A percentile compares a stretch with the other conserved stretches of the same genome.
Conservation (phyloP, 2,888 invertebrate genomes). For the Epinotia bilunana region DNA sequence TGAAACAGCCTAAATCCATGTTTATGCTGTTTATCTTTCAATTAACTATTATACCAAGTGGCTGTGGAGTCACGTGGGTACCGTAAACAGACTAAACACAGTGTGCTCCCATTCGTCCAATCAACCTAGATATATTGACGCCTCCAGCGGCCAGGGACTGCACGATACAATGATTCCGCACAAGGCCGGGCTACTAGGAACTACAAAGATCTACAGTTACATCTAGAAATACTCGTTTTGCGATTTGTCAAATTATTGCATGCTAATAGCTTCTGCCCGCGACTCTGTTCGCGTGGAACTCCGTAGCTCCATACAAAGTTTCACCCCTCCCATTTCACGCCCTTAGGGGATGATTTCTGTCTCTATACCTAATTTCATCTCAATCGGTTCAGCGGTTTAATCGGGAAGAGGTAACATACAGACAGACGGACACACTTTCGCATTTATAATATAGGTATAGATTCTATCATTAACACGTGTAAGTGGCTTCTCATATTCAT, state of each 20-base stretch:
- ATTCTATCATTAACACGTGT: background rate
- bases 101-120: slow-evolving; percentile 73
- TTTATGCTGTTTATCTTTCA: background rate
- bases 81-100: slow-evolving; percentile 50
- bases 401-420: too few species aligned
- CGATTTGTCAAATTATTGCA: background rate
- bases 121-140: slow-evolving; percentile 75
- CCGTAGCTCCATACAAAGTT: too few species aligned
- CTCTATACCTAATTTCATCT: too few species aligned
- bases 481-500: background rate
- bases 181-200: slow-evolving; percentile 28
- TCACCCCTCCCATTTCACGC: too few species aligned
- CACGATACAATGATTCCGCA: slow-evolving; percentile 45
- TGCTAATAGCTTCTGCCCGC: background rate
- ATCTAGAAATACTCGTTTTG: background rate
- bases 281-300: too few species aligned
- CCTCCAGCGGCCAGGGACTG: background rate
- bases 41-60: background rate
- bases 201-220: background rate
- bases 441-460: too few species aligned
- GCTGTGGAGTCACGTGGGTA: slow-evolving; percentile 41
- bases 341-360: too few species aligned
- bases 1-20: too few species aligned
- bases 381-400: too few species aligned
- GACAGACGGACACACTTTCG: too few species aligned